Evolutionary conservation across 2,113 vertebrate species (phyloP).

Genomic region (Actinemys pallida): DNA sequence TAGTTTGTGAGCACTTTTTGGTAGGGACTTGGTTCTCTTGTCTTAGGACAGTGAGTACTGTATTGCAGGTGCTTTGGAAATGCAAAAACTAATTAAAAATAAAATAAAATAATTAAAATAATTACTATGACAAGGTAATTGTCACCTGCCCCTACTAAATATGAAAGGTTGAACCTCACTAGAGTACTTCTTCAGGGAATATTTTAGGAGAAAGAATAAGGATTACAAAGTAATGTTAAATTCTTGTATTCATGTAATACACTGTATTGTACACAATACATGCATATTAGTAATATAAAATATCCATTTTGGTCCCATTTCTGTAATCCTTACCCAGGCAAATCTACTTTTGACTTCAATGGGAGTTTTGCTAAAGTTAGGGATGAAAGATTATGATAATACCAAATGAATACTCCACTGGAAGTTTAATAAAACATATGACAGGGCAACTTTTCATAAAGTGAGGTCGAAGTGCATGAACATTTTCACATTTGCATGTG

Average conservation of each 20-base stretch:
- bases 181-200: background rate
- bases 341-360: background rate
- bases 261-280: background rate
- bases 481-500: background rate
- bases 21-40: background rate
- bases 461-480: rapidly evolving
- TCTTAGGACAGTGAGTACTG: background rate
- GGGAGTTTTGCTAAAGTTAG: background rate
- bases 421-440: background rate
- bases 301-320: background rate
- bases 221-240: background rate
- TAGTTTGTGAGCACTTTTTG: background rate
- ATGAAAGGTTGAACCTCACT: background rate
- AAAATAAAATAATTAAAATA: background rate
- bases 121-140: background rate
- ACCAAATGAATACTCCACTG: background rate
- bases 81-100: background rate
- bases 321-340: background rate
- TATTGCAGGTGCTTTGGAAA: background rate
- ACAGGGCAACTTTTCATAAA: background rate
- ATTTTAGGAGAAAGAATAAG: background rate
- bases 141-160: background rate
- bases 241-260: too few species aligned
- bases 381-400: background rate
- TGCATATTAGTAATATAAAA: background rate